Evolutionary conservation across 2,888 invertebrate genomes (phyloP), one percentile per base, ranked within the genome.

Genomic region (Calliopum simillimum): DNA sequence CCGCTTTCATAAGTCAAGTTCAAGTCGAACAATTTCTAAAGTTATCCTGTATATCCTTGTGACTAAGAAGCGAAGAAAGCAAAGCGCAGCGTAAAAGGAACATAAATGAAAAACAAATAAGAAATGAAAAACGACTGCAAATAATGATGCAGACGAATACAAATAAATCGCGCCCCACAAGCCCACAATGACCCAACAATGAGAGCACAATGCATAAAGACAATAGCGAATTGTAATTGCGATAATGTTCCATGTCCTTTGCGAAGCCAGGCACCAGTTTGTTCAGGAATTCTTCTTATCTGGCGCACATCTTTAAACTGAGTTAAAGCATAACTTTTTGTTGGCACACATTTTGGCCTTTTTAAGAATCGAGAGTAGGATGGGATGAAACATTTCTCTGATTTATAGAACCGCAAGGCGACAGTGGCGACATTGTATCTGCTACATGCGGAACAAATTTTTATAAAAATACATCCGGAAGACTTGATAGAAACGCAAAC

Each of bases 1-100:
- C 71, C 71, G 69, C 62, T 66, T 19, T 23, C 65, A 47, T 64
- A 68, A 71, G 63, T 71, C 68, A 71, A 68, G 71, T 71, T 71
- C 71, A 71, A 71, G 64, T 64, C 63, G 61, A 61, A 41, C 19
- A 19, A n/a, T 33, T 33, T 5, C 33, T 33, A 8, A 33, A 33
- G 33, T 33, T 44, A 21, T 41, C 67, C 59, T 63, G 19, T 33
- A 13, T 47, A 62, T 21, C 19, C 43, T 56, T 58, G 33, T 44
- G 56, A 41, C 33, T 13, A 64, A 33, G 33, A 66, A 23, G 49
- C 25, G 33, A 47, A 49, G 4, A 23, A 51, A 23, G 14, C 2
- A 13, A 14, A 16, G 14, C 19, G 44, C 2, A 41, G 41, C 16
- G 12, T n/a, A 19, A 58, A 33, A 56, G 47, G 56, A 13, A 44